phyloP scores from a whole-genome alignment of 2,797 vertebrate genomes.

The Poeciliopsis paucimaculata region DNA sequence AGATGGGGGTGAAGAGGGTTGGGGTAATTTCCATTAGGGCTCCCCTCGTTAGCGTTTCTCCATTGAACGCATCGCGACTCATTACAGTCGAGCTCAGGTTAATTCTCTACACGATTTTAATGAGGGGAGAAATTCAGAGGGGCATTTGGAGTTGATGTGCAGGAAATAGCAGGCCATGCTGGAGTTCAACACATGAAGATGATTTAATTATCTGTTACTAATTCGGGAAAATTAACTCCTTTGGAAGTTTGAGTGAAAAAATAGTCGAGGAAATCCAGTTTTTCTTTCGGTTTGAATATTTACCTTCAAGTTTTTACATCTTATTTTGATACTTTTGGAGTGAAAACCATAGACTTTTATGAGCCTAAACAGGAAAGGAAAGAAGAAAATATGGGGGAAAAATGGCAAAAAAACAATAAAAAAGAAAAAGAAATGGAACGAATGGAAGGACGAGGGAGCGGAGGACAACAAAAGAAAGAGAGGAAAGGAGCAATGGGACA shows the following conservation, averaged over 20 bases:
- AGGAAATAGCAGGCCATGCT: slow-evolving; percentile 42
- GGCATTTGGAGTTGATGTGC: slow-evolving; percentile 38
- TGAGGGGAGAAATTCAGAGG: slow-evolving; percentile 20
- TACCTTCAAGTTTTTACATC: neutral
- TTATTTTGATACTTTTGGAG: neutral
- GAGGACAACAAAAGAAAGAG: neutral
- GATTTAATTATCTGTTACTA: slow-evolving; percentile 46
- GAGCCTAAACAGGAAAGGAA: neutral
- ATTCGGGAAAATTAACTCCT: slow-evolving; percentile 42
- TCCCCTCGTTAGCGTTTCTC: slow-evolving; percentile 29
- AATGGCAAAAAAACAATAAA: neutral
- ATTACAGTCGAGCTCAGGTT: slow-evolving; percentile 38
- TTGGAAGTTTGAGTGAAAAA: slow-evolving; percentile 38
- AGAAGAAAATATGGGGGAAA: neutral
- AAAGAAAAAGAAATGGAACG: neutral
- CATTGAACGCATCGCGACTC: slow-evolving; percentile 24
- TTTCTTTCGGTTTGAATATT: neutral
- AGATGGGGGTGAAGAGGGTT: slow-evolving; percentile 2
- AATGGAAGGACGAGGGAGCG: neutral
- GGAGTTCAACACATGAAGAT: slow-evolving; percentile 32
- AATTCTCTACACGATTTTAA: slow-evolving; percentile 41
- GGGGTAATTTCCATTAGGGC: neutral
- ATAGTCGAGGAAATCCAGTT: slow-evolving; percentile 6
- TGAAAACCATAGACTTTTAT: neutral
- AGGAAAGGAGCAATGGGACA: neutral